These are phyloP conservation scores for Phocides pigmalion DNA, from an alignment of 1,140 invertebrate genomes.

Conservation along the genomic window DNA sequence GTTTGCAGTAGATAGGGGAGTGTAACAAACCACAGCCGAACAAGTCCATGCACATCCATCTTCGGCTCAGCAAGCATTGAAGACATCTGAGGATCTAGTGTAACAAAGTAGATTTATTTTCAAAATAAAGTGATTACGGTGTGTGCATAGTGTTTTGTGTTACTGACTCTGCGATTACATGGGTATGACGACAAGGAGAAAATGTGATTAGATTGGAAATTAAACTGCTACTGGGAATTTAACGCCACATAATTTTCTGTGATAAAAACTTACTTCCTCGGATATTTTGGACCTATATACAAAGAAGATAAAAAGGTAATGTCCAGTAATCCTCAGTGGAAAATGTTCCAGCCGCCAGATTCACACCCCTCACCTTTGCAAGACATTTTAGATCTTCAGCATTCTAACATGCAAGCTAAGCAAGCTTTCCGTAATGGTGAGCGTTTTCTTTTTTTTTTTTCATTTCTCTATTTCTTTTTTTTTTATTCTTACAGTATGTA, in stretches of 20 bases:
- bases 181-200: conserved; percentile 60
- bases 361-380: conserved; percentile 75
- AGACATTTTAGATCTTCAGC: conserved; percentile 80
- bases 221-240: conserved; percentile 59
- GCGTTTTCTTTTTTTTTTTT: conserved; percentile 37
- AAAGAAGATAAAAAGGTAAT: conserved; percentile 81
- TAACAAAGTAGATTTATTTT: conserved; percentile 73
- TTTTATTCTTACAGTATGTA: conserved; percentile 4
- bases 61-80: conserved; percentile 94
- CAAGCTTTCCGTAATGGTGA: conserved; percentile 78
- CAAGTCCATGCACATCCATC: conserved; percentile 83
- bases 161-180: conserved; percentile 57
- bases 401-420: conserved; percentile 77
- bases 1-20: conserved; percentile 34
- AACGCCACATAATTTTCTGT: conserved; percentile 75
- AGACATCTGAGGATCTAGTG: conserved; percentile 93
- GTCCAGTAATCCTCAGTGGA: conserved; percentile 96
- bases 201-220: conserved; percentile 75
- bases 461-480: conserved; percentile 1
- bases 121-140: conserved; percentile 58
- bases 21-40: conserved; percentile 59
- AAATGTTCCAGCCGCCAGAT: conserved; percentile 94
- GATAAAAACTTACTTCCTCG: conserved; percentile 72
- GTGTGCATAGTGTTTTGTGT: conserved; percentile 65
- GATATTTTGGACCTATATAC: conserved; percentile 76